Base-by-base conservation (phyloP, 2,113 vertebrate genomes). In the Taurulus bubalis region DNA sequence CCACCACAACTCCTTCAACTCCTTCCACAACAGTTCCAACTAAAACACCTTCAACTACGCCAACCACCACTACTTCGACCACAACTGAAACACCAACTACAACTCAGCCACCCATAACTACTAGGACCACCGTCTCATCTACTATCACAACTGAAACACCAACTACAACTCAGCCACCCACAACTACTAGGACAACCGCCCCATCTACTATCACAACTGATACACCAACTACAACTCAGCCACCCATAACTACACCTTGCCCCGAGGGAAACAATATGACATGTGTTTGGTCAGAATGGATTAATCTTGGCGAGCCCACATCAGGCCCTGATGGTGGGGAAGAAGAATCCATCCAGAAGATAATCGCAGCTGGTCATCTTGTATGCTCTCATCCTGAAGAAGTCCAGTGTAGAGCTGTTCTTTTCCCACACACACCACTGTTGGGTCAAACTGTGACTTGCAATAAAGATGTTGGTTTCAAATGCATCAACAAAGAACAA, bases 401-500 rank as follows among this genome's bases (percentile, higher is more conserved):
- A 7, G 47, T 89, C 8, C 26, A 89, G 58, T 92, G 90, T 26
- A 78, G 74, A 79, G 79, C 90, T 59, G 71, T 74, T 59, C 38
- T 45, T 26, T 83, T 81, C 16, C 87, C 85, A 64, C 4, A 1
- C 2, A 0, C 11, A 1, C 3, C 24, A 0, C 49, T 85, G 0
- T 80, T 94, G n/a, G 91, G 89, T 3, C 94, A 95, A 78, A 45
- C 0, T 59, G 82, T 91, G 0, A 84, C 15, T 8, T 1, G 92
- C 8, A 71, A 92, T 0, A 45, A 70, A 36, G 0, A 67, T 16
- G 75, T 85, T 15, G 90, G 88, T 55, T 66, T 90, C 0, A 82
- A 91, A 18, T 95, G 94, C 49, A 28, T 62, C 36, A 95, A 95
- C 53, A 26, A 76, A 1, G 88, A 94, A n/a, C 93, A 94, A 4